Evolutionary conservation across 2,113 vertebrate genomes (phyloP), one percentile per base, ranked within the genome.

Genomic region (Sturnus vulgaris): DNA sequence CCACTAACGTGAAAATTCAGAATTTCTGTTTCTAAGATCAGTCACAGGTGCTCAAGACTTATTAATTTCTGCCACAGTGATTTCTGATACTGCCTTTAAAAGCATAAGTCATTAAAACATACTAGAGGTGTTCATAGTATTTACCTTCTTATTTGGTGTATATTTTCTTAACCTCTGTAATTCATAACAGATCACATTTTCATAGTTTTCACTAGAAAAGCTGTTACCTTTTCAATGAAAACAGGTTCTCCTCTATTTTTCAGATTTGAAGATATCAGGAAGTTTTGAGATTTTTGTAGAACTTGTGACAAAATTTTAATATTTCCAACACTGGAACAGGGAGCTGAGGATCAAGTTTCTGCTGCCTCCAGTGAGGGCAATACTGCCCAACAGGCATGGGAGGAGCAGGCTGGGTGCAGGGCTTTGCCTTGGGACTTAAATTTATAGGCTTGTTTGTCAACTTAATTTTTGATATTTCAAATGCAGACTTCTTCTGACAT

Each of bases 101-200:
- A 86, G 52, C 28, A 5, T 33, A 44, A 59, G 53, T 70, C 63
- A 52, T 70, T 46, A 82, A 85, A 86, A 46, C 25, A 17, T 50
- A 44, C 83, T 79, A 44, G 40, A 91, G 30, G 15, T 76, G 86
- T 92, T 92, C 31, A 15, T 57, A 52, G 33, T 88, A 30, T 84
- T 79, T 89, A 42, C 42, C 75, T 93, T 91, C 49, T 80, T 85
- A 15, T 42, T 79, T 69, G 30, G 27, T 50, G 23, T 82, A 18
- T 95, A 42, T 93, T 96, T 93, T 95, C 60, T 90, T 87, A 82
- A 93, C 72, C 47, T 93, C 60, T 83, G 37, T 90, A 88, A 66
- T 89, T 91, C 57, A 30, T 72, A 80, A 69, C 71, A 89, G 65
- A 79, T 82, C 60, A 53, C 30, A 49, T 90, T 90, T 92, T 84